phyloP scores from a whole-genome alignment of 2,113 vertebrate species.

The Chlorocebus sabaeus region DNA sequence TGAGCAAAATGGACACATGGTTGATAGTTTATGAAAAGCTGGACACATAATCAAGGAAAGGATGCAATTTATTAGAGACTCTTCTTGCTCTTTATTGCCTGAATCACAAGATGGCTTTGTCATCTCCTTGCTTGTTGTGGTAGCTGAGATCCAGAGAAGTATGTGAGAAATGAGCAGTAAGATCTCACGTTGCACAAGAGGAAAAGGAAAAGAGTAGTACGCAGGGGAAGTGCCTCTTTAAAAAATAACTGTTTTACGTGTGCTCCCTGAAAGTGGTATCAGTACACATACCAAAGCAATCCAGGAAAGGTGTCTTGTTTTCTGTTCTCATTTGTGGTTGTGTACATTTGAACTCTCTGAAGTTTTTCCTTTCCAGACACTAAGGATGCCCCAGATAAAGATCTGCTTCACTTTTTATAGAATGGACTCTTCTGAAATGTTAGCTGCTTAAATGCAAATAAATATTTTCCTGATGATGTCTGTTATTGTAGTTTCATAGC shows the following conservation, averaged over 20 bases:
- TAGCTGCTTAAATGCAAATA: neutral
- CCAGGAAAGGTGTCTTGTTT: neutral
- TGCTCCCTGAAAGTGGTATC: neutral
- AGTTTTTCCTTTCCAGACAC: neutral
- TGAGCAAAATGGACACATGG: neutral
- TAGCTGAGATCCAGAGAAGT: neutral
- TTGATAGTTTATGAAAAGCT: neutral
- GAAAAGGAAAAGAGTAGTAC: neutral
- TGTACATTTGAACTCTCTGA: neutral
- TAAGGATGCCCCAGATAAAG: neutral
- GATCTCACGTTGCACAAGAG: neutral
- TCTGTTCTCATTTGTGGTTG: neutral
- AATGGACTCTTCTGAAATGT: neutral
- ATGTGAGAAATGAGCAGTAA: neutral
- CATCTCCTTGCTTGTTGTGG: neutral
- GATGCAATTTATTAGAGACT: neutral
- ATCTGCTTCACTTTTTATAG: neutral
- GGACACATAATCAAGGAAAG: neutral
- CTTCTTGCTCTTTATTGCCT: neutral
- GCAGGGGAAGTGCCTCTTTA: neutral
- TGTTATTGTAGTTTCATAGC: neutral
- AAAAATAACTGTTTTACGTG: neutral
- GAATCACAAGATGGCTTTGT: neutral
- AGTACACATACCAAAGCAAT: neutral
- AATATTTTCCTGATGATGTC: neutral